Evolutionary conservation across 2,888 invertebrate genomes (phyloP), one percentile per base, ranked within the genome.

Genomic region (Chymomyza procnemis): DNA sequence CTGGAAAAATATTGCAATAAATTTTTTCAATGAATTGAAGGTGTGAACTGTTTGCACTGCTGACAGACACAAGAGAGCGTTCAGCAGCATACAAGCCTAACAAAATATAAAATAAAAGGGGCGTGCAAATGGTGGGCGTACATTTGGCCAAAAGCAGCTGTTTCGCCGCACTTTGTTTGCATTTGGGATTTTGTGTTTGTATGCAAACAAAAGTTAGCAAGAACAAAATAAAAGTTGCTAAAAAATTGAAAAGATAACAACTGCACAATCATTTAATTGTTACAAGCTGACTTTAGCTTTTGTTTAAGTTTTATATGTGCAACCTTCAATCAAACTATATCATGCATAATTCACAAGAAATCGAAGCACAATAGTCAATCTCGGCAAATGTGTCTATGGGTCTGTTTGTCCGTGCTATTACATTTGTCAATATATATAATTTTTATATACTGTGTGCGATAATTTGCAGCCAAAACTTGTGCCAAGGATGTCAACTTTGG

Each of bases 401-500:
- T 41, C 34, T 41, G 30, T 3, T 30, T 30, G 34, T 41, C 75
- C 59, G 61, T 65, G 55, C 71, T 57, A 58, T 57, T 30, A 72
- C 64, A 73, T 79, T 78, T 78, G 83, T 77, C 83, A 83, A 81
- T 77, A 79, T 77, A 79, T 75, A 72, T 73, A 76, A 74, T 78
- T 76, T 71, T 72, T 55, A 55, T n/a, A 22, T 62, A 19, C 41
- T 22, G 48, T 47, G 62, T 60, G 58, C 41, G 67, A 68, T 26
- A 59, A 64, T 58, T 64, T 61, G 52, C 70, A 71, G 73, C 70
- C 56, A 75, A 78, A 76, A 74, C 80, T 69, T 73, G 77, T 86
- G 84, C 85, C 87, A 87, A 88, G 87, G 87, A 88, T 88, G 85
- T 87, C 87, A 87, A 87, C 87, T 87, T 88, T 87, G 78, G 73